Percentiles rank a stretch among this genome's conserved stretches.
These are phyloP conservation scores for Nemotelus pantherinus DNA, from an alignment of 2,888 invertebrate genomes.

Conservation along the genomic window DNA sequence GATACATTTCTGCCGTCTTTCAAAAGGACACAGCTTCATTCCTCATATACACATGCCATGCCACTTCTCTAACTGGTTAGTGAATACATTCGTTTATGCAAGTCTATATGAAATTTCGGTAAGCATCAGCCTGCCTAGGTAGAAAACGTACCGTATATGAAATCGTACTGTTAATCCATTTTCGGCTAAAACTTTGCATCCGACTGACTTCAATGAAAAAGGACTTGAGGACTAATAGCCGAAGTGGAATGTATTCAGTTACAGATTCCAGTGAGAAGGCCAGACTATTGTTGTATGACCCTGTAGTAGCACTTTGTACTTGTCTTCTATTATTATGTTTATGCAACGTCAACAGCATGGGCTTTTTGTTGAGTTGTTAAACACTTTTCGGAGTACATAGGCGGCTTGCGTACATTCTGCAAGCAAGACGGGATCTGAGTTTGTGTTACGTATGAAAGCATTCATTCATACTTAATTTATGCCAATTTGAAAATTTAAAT, in stretches of 20 bases:
- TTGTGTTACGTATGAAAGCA: slow-evolving; percentile 22
- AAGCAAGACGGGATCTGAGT: slow-evolving; percentile 4
- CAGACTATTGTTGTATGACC: slow-evolving; percentile 7
- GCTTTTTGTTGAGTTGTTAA: slow-evolving; percentile 45
- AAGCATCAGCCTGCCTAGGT: neutral
- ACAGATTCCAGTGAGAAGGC: slow-evolving; percentile 28
- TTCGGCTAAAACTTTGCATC: slow-evolving; percentile 26
- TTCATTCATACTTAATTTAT: slow-evolving; percentile 42
- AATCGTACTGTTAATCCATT: slow-evolving; percentile 28
- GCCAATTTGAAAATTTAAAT: slow-evolving; percentile 30
- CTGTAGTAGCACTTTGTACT: slow-evolving; percentile 41
- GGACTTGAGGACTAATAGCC: slow-evolving; percentile 42
- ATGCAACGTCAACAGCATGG: slow-evolving; percentile 44
- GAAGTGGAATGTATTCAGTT: slow-evolving; percentile 40
- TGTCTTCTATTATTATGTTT: slow-evolving; percentile 45
- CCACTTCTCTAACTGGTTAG: slow-evolving; percentile 1
- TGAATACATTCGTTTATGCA: slow-evolving; percentile 1
- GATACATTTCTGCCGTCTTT: slow-evolving; percentile 48
- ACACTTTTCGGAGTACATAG: slow-evolving; percentile 29
- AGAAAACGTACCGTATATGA: neutral
- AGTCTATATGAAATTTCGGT: slow-evolving; percentile 2
- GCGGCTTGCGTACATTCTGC: slow-evolving; percentile 6
- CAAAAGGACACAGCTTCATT: slow-evolving; percentile 38
- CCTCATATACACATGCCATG: slow-evolving; percentile 23
- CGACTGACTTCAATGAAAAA: slow-evolving; percentile 37